These are phyloP conservation scores for Parnassius orleans DNA, from an alignment of 2,888 invertebrate genomes.

Conservation along the genomic window DNA sequence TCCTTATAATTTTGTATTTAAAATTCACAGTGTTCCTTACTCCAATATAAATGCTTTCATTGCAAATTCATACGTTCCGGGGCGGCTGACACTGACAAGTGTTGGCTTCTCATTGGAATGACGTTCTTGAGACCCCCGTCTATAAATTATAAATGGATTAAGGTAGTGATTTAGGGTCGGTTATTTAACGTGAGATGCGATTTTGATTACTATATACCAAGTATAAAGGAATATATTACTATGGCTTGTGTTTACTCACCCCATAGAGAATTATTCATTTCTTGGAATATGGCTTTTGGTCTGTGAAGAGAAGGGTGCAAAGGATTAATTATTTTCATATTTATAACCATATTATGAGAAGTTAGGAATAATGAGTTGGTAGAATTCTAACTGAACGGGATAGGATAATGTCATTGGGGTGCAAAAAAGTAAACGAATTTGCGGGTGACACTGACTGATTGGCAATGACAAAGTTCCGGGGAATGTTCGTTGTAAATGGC, in stretches of 20 bases:
- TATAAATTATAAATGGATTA: slow-evolving; percentile 29
- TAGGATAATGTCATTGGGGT: no score
- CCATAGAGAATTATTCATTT: slow-evolving; percentile 17
- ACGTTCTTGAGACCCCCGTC: slow-evolving; percentile 17
- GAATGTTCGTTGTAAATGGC: no score
- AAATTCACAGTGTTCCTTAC: slow-evolving; percentile 3
- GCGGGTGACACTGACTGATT: no score
- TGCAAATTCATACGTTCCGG: slow-evolving; percentile 18
- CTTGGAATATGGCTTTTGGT: slow-evolving; percentile 9
- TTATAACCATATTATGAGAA: slow-evolving; percentile 4
- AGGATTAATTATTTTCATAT: slow-evolving; percentile 22
- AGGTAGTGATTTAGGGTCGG: slow-evolving; percentile 24
- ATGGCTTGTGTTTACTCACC: not conserved
- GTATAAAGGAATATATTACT: slow-evolving; percentile 18
- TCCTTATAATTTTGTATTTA: slow-evolving; percentile 1
- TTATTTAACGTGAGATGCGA: slow-evolving; percentile 3
- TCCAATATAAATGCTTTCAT: slow-evolving; percentile 15
- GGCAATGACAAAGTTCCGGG: no score
- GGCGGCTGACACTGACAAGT: slow-evolving; percentile 22
- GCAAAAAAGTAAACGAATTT: no score
- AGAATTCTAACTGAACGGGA: not conserved
- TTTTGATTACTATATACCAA: slow-evolving; percentile 14
- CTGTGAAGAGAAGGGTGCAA: slow-evolving; percentile 11
- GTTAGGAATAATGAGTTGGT: not conserved
- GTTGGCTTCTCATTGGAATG: slow-evolving; percentile 19